Conservation (phyloP, 2,113 vertebrate genomes). For the Larimichthys polyactis region DNA sequence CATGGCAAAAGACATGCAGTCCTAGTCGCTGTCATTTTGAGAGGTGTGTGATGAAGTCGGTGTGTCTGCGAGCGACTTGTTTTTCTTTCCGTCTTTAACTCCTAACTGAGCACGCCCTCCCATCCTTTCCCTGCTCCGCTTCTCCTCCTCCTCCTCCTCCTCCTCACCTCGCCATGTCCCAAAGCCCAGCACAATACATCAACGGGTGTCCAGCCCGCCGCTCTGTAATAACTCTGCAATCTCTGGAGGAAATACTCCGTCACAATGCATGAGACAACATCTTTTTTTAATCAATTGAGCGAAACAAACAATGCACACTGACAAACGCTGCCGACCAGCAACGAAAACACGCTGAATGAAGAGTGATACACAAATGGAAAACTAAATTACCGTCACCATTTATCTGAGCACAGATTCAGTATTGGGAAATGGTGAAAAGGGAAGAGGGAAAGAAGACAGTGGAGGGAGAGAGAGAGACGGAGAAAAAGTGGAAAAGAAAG, state of each 20-base stretch:
- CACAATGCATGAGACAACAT: slow-evolving; percentile 81
- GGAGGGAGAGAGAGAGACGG: slow-evolving; percentile 51
- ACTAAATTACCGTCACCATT: slow-evolving; percentile 88
- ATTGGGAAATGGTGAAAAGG: slow-evolving; percentile 52
- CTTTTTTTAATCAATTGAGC: slow-evolving; percentile 82
- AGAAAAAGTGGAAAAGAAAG: slow-evolving; percentile 61
- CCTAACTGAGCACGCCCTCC: slow-evolving; percentile 59
- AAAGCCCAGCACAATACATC: slow-evolving; percentile 86
- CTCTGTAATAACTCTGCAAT: slow-evolving; percentile 87
- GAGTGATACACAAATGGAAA: slow-evolving; percentile 82
- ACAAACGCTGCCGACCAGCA: slow-evolving; percentile 66
- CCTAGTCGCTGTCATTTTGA: slow-evolving; percentile 66
- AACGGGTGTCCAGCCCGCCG: slow-evolving; percentile 76
- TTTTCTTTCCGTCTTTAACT: slow-evolving; percentile 75
- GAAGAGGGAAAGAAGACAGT: slow-evolving; percentile 75
- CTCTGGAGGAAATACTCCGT: slow-evolving; percentile 89
- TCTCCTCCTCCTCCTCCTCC: slow-evolving; percentile 53
- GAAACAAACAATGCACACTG: slow-evolving; percentile 75
- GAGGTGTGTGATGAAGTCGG: slow-evolving; percentile 76
- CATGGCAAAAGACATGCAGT: slow-evolving; percentile 66
- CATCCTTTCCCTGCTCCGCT: slow-evolving; percentile 50
- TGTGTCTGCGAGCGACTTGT: slow-evolving; percentile 59
- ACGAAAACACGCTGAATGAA: slow-evolving; percentile 60
- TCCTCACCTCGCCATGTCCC: slow-evolving; percentile 75
- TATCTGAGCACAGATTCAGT: slow-evolving; percentile 86